Conservation (phyloP, 2,797 vertebrate species). For the Aselliscus stoliczkanus region DNA sequence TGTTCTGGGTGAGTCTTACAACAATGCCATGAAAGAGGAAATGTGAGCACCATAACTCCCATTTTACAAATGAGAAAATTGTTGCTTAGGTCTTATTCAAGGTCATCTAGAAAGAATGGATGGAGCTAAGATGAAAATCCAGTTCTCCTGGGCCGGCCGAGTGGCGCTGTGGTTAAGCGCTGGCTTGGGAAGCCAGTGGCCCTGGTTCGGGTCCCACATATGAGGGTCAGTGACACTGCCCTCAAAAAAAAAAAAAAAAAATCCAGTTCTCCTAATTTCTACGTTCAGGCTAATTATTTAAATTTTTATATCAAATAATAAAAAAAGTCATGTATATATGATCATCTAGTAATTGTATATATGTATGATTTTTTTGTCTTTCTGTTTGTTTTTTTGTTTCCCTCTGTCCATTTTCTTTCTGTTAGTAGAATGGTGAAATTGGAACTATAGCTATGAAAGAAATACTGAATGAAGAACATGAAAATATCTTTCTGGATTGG, state of each 20-base stretch:
- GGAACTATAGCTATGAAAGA: background rate
- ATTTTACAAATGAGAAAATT: background rate
- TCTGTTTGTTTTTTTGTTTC: background rate
- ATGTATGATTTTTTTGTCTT: background rate
- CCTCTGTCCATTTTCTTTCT: background rate
- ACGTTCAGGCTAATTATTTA: slow-evolving; percentile 1
- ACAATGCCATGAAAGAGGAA: background rate
- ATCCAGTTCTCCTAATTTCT: background rate
- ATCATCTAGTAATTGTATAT: background rate
- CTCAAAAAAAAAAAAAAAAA: too few relatives aligned
- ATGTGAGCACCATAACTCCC: background rate
- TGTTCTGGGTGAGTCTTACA: background rate
- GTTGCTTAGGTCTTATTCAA: background rate
- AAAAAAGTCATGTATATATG: background rate
- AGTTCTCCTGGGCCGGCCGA: too few relatives aligned
- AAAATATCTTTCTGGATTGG: background rate
- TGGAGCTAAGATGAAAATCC: background rate
- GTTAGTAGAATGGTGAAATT: background rate
- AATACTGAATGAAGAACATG: background rate
- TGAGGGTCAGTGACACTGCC: too few relatives aligned
- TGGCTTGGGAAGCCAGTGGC: too few relatives aligned
- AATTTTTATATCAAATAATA: background rate
- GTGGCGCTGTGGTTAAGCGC: too few relatives aligned
- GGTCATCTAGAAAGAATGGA: background rate
- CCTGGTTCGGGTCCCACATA: too few relatives aligned